Evolutionary conservation across 2,797 vertebrate species (phyloP), one percentile per base, ranked within the genome.

Genomic region (Tapirus indicus): DNA sequence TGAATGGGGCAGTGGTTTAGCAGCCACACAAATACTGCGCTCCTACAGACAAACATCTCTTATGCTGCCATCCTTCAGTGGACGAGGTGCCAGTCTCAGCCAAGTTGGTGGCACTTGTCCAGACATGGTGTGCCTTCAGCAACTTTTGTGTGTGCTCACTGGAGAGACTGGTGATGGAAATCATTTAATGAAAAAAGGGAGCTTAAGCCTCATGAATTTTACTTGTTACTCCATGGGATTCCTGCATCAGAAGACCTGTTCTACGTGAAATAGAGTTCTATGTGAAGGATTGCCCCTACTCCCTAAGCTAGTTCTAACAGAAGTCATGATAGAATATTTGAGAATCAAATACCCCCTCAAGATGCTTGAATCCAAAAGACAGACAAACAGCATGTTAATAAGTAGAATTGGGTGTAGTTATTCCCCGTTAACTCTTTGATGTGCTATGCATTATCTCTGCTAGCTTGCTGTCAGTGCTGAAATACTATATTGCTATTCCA

Each of bases 201-300:
- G 41, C 56, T 68, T 71, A 69, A 84, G 35, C 44, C 69, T 84
- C 27, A 56, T 49, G 18, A 32, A 21, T 86, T 95, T 85, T 95
- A 35, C 62, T 68, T 85, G 82, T 92, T 14, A 29, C 71, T 82
- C 44, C 1, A 0, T 38, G 78, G 21, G 68, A 58, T 88, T 83
- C 79, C 13, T 23, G 7, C 64, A 20, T 94, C 79, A 92, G 68
- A 90, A 47, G 17, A 38, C 25, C 38, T 41, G 38, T 75, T 94
- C 68, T 58, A 32, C 6, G 0, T 11, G 44, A 95, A 92, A 88
- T 64, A 25, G 71, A 68, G 27, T 29, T 91, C 52, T 78, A 60
- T 60, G 0, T 82, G 75, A 66, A 49, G 91, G 25, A 58, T 52
- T 94, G 41, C 66, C 32, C 93, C 32, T 79, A 5, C 83, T 94